Conservation (phyloP, 2,797 vertebrate genomes). For the Acrossocheilus fasciatus region DNA sequence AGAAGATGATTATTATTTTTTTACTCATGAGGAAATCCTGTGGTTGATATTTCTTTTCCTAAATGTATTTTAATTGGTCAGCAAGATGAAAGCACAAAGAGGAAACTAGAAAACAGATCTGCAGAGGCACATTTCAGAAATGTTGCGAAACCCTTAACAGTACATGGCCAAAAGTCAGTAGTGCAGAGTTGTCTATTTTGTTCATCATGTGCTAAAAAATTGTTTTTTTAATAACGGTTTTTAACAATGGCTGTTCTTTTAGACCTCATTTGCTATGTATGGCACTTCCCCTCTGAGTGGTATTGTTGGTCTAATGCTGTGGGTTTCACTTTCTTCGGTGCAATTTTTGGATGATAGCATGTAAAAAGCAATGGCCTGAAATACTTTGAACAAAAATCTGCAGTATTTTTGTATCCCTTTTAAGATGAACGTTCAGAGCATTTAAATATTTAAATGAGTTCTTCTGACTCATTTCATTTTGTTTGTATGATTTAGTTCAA, state of each 20-base stretch:
- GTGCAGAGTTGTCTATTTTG: background rate
- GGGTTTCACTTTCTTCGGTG: slow-evolving; percentile 1
- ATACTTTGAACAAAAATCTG: background rate
- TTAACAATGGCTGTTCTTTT: background rate
- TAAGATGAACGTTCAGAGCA: background rate
- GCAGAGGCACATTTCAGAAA: slow-evolving; percentile 16
- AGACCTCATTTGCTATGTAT: background rate
- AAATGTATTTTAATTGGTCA: slow-evolving; percentile 50
- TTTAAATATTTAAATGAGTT: background rate
- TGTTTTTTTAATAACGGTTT: background rate
- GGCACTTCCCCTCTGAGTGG: background rate
- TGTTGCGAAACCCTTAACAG: background rate
- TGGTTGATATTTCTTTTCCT: slow-evolving; percentile 59
- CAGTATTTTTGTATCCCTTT: background rate
- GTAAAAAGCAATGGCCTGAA: background rate
- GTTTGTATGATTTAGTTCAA: background rate
- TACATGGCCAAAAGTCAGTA: background rate
- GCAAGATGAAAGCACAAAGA: slow-evolving; percentile 8
- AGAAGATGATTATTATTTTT: slow-evolving; percentile 40
- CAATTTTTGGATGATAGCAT: background rate
- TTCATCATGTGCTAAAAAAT: background rate
- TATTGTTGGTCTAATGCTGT: slow-evolving; percentile 10
- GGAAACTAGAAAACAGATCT: slow-evolving; percentile 39
- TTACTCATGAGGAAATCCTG: slow-evolving; percentile 56
- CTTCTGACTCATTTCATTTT: background rate